Evolutionary conservation across 2,888 invertebrate genomes (phyloP).

Genomic region (Cephus runcator): DNA sequence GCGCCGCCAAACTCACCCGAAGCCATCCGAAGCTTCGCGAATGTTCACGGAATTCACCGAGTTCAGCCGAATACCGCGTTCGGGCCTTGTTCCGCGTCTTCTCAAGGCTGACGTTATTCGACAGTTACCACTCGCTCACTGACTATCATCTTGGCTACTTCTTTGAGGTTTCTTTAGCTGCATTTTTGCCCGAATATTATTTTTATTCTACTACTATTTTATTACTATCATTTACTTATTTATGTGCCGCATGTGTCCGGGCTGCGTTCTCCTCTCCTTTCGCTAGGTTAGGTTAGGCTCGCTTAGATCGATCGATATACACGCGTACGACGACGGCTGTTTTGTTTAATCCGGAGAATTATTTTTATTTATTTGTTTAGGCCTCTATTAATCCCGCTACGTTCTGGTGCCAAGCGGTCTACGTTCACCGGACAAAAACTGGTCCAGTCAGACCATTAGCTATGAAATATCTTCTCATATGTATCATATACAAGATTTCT

Average conservation of each 20-base stretch:
- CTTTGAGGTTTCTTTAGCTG: neutral
- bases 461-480: neutral
- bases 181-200: neutral
- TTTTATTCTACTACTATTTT: neutral
- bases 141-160: constrained; percentile 1
- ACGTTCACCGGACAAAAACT: constrained; percentile 47
- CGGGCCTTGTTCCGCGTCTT: neutral
- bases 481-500: neutral
- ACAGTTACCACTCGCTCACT: constrained; percentile 36
- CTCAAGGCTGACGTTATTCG: constrained; percentile 38
- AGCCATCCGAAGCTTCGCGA: neutral
- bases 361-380: neutral
- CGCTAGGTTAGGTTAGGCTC: neutral
- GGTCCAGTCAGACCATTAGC: constrained; percentile 34
- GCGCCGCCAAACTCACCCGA: neutral
- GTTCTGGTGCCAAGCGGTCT: constrained; percentile 57
- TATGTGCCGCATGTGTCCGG: neutral
- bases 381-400: neutral
- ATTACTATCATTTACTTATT: neutral
- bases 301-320: neutral
- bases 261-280: neutral
- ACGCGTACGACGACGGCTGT: neutral
- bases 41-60: neutral
- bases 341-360: neutral
- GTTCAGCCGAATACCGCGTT: neutral